Percentiles rank a stretch among this genome's conserved stretches.
phyloP scores from a whole-genome alignment of 2,888 invertebrate species.

The Drosophila anomalipes region DNA sequence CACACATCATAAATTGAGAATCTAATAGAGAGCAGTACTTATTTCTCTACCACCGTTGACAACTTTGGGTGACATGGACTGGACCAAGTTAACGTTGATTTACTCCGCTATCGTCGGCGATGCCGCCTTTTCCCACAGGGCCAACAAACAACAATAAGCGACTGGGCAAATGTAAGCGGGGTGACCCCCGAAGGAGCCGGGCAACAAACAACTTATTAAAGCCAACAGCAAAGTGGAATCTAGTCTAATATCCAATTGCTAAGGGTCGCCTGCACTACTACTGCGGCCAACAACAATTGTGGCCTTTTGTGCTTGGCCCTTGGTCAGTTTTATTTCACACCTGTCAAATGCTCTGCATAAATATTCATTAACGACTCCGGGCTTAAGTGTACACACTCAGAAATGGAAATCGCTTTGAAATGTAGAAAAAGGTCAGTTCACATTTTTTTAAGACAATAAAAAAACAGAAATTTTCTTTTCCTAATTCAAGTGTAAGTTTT shows the following conservation, averaged over 20 bases:
- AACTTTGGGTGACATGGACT: slow-evolving; percentile 41
- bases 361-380: slow-evolving; percentile 54
- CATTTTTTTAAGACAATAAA: background rate
- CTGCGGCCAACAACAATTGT: slow-evolving; percentile 31
- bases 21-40: slow-evolving; percentile 32
- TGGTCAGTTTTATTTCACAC: slow-evolving; percentile 39
- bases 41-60: slow-evolving; percentile 27
- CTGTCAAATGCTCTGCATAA: slow-evolving; percentile 65
- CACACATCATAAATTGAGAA: slow-evolving; percentile 67
- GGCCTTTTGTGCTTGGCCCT: slow-evolving; percentile 22
- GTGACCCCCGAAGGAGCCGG: background rate
- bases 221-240: slow-evolving; percentile 23
- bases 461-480: background rate
- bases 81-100: slow-evolving; percentile 69
- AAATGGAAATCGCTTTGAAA: background rate
- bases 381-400: background rate
- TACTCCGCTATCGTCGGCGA: slow-evolving; percentile 46
- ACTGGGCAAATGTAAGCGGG: slow-evolving; percentile 18
- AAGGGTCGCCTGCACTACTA: background rate
- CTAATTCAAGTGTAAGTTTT: background rate
- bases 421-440: background rate
- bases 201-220: slow-evolving; percentile 25
- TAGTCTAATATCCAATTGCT: slow-evolving; percentile 26
- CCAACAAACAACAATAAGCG: slow-evolving; percentile 74
- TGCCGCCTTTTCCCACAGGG: slow-evolving; percentile 54